phyloP scores from a whole-genome alignment of 2,113 vertebrate species.

The Xiphophorus couchianus region DNA sequence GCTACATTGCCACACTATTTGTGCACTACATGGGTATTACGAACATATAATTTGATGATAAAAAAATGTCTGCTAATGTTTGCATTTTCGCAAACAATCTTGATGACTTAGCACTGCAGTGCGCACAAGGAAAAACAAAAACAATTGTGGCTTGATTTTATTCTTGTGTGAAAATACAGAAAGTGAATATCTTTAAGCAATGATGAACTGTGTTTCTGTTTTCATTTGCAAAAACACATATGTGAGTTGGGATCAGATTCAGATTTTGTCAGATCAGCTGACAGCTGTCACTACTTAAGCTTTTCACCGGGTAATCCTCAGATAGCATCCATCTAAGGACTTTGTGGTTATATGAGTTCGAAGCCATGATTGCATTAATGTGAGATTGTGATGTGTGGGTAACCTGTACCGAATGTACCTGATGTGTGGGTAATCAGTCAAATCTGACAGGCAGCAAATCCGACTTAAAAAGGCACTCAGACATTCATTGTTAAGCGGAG shows the following conservation, averaged over 20 bases:
- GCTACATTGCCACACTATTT: too few species aligned
- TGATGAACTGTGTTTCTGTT: neutral
- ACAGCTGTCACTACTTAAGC: slow-evolving; percentile 38
- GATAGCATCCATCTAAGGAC: slow-evolving; percentile 31
- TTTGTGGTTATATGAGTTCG: slow-evolving; percentile 29
- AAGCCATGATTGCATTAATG: slow-evolving; percentile 3
- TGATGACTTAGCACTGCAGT: too few species aligned
- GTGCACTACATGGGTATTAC: too few species aligned
- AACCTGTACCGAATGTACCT: too few species aligned
- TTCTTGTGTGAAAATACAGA: too few species aligned
- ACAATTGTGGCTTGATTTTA: too few species aligned
- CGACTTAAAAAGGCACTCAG: slow-evolving; percentile 67
- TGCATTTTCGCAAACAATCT: too few species aligned
- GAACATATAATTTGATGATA: too few species aligned
- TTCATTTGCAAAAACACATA: neutral
- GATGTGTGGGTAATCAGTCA: slow-evolving; percentile 52
- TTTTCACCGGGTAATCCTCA: slow-evolving; percentile 49
- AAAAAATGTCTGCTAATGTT: too few species aligned
- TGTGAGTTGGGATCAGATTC: neutral
- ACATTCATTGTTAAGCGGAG: slow-evolving; percentile 56
- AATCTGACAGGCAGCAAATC: slow-evolving; percentile 67
- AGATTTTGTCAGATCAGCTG: slow-evolving; percentile 13
- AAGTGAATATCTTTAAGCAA: neutral
- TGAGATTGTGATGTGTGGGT: slow-evolving; percentile 26
- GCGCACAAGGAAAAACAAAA: too few species aligned